Conservation (phyloP, 2,797 vertebrate species). For the Microhierax caerulescens region DNA sequence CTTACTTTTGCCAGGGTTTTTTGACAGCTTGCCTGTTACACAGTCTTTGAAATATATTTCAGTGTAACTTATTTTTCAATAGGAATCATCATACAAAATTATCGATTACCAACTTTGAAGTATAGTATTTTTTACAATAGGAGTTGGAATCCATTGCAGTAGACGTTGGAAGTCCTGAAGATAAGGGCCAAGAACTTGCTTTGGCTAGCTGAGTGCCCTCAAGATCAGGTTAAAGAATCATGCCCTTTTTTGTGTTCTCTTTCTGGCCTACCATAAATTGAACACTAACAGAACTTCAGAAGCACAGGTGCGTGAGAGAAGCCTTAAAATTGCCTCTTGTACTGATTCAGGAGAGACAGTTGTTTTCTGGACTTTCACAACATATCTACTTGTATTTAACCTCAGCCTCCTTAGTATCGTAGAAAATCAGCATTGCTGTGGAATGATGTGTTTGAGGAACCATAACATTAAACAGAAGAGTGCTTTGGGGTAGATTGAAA, state of each 20-base stretch:
- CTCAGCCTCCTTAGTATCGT: neutral
- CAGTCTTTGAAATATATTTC: neutral
- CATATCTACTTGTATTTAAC: neutral
- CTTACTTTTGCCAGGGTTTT: neutral
- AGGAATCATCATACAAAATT: neutral
- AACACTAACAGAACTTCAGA: neutral
- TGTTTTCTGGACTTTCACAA: neutral
- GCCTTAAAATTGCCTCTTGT: neutral
- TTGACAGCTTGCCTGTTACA: neutral
- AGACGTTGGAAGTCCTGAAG: neutral
- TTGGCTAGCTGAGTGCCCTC: neutral
- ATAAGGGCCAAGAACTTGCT: neutral
- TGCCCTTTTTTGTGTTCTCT: neutral
- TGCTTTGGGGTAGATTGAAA: accelerated
- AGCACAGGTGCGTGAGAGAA: neutral
- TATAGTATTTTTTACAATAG: neutral
- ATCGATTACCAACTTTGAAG: neutral
- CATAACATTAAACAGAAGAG: neutral
- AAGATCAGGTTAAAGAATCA: neutral
- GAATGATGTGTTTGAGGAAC: neutral
- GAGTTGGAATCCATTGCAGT: neutral
- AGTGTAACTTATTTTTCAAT: neutral
- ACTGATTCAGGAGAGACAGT: neutral
- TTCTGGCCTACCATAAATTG: neutral
- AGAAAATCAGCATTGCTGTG: neutral